Conservation (phyloP, 53 echinoderm and acorn worm genomes). For the Holothuria leucospilota region DNA sequence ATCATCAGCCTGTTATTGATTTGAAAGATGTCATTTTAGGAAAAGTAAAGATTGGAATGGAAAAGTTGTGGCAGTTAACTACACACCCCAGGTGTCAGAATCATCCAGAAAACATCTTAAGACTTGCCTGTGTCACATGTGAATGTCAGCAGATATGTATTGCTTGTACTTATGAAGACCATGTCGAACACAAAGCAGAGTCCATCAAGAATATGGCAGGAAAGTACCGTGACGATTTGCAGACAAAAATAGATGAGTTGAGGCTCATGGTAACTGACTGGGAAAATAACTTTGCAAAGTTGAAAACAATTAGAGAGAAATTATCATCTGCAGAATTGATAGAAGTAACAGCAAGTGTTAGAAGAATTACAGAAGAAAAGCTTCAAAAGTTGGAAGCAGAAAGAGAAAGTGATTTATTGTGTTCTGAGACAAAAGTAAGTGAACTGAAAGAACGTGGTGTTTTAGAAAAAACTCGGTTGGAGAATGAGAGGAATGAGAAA, state of each 20-base stretch:
- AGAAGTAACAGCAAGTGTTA: neutral
- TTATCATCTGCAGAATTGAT: neutral
- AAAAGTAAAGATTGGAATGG: too few relatives aligned
- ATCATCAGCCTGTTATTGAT: too few relatives aligned
- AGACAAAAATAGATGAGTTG: neutral
- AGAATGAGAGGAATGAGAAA: too few relatives aligned
- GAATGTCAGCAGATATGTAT: neutral
- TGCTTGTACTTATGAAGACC: conserved; percentile 10
- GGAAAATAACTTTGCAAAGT: neutral
- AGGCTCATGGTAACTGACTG: neutral
- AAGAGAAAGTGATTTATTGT: too few relatives aligned
- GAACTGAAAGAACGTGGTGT: too few relatives aligned
- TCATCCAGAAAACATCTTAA: neutral
- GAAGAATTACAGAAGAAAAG: too few relatives aligned
- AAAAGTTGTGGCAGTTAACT: too few relatives aligned
- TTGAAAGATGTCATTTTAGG: too few relatives aligned
- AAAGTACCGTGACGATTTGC: neutral
- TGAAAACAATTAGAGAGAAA: neutral
- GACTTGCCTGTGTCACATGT: neutral
- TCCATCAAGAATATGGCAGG: neutral
- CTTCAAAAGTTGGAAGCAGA: too few relatives aligned
- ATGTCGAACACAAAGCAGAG: conserved; percentile 11
- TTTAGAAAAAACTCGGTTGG: too few relatives aligned
- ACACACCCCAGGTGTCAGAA: neutral
- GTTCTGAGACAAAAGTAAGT: too few relatives aligned